A percentile compares a stretch with the other conserved stretches of the same genome.
Conservation (phyloP, 2,113 vertebrate species). For the Platysteira castanea region DNA sequence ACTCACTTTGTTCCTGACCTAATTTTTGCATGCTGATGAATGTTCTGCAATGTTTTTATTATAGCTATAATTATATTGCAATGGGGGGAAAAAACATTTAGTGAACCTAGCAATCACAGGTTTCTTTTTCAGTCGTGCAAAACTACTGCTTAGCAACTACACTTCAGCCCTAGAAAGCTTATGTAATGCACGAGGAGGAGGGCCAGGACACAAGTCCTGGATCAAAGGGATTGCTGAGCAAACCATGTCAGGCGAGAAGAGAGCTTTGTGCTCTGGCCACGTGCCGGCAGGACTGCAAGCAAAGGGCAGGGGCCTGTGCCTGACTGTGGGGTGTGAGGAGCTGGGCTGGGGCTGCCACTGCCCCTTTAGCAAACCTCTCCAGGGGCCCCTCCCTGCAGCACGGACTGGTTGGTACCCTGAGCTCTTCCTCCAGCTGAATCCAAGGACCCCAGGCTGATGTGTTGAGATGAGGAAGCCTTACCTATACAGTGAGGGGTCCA, state of each 20-base stretch:
- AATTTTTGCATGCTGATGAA: neutral
- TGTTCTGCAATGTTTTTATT: neutral
- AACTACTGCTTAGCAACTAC: slow-evolving; percentile 31
- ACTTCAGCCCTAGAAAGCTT: neutral
- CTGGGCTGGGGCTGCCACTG: neutral
- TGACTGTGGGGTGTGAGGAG: neutral
- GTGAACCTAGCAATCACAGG: slow-evolving; percentile 20
- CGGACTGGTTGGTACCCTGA: fast-evolving
- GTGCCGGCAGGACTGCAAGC: neutral
- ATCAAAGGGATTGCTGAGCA: neutral
- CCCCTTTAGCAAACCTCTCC: neutral
- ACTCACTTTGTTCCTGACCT: neutral
- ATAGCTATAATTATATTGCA: neutral
- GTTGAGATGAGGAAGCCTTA: neutral
- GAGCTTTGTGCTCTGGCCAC: neutral
- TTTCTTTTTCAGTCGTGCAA: slow-evolving; percentile 8
- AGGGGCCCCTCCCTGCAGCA: neutral
- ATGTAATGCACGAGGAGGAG: neutral
- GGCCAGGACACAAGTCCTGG: neutral
- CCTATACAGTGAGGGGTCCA: fast-evolving
- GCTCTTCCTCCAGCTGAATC: neutral
- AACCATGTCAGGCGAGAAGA: neutral
- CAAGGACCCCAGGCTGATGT: fast-evolving
- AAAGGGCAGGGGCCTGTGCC: neutral
- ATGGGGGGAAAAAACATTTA: neutral